These are phyloP conservation scores for Grantiella picta DNA, from an alignment of 2,113 vertebrate genomes.

Conservation along the genomic window DNA sequence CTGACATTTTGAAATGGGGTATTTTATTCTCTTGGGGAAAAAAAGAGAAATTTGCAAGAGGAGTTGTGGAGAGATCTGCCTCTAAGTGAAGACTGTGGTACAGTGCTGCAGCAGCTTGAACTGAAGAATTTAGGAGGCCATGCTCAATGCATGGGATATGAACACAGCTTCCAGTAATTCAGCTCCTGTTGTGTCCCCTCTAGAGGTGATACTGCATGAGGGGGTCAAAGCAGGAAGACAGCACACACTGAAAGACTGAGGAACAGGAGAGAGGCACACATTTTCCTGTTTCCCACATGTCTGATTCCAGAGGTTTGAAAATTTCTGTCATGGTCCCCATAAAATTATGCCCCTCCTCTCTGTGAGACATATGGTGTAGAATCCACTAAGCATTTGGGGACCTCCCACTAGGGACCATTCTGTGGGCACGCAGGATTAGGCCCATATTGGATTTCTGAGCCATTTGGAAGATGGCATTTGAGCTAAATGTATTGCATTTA, in stretches of 20 bases:
- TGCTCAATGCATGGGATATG: fast-evolving
- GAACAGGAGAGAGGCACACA: not conserved
- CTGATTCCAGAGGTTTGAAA: not conserved
- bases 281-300: not conserved
- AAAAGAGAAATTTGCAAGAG: not conserved
- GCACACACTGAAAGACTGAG: not conserved
- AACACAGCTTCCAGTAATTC: not conserved
- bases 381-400: not conserved
- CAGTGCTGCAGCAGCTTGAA: not conserved
- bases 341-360: not conserved
- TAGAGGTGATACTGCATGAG: not conserved
- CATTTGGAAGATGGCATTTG: not conserved
- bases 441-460: not conserved
- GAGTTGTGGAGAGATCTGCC: not conserved
- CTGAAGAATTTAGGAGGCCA: not conserved
- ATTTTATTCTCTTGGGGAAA: not conserved
- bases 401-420: not conserved
- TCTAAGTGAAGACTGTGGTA: not conserved
- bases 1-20: not conserved
- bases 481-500: not conserved
- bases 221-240: not conserved
- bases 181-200: not conserved
- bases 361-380: not conserved
- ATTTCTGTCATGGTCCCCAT: not conserved
- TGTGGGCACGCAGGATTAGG: not conserved